Percentiles rank a stretch among this genome's conserved stretches.
These are phyloP conservation scores for Leptopilina drosophilae DNA, from an alignment of 2,888 invertebrate genomes.

Conservation along the genomic window DNA sequence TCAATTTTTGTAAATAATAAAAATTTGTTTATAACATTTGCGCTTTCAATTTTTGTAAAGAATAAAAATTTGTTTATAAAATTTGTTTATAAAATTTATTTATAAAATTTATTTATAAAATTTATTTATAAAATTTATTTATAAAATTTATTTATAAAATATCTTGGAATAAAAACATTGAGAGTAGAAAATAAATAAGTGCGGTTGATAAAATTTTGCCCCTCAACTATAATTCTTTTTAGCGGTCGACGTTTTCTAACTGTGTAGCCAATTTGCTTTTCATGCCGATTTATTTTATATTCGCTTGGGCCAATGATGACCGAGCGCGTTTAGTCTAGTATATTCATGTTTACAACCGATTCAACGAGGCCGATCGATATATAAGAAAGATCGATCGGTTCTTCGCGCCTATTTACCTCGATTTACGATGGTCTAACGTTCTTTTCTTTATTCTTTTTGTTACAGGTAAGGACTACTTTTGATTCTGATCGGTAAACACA, in stretches of 20 bases:
- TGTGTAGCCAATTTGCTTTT: slow-evolving; percentile 68
- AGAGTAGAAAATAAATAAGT: no score
- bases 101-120: no score
- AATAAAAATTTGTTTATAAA: no score
- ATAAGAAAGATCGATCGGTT: slow-evolving; percentile 37
- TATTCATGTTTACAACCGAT: slow-evolving; percentile 10
- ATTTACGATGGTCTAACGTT: slow-evolving; percentile 36
- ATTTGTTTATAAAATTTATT: no score
- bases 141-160: no score
- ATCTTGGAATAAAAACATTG: no score
- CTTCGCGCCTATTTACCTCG: slow-evolving; percentile 36
- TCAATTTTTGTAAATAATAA: no score
- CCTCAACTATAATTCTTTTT: slow-evolving; percentile 66
- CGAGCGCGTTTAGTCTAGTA: slow-evolving; percentile 23
- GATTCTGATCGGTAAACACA: slow-evolving; percentile 35
- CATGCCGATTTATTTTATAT: slow-evolving; percentile 67
- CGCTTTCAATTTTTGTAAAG: no score
- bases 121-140: no score
- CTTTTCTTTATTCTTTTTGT: slow-evolving; percentile 38
- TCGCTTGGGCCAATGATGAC: slow-evolving; percentile 48
- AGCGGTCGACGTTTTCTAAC: slow-evolving; percentile 61
- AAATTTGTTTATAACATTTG: no score
- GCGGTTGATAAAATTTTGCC: no score
- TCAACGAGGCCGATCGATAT: slow-evolving; percentile 34
- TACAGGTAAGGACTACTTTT: slow-evolving; percentile 48